Base-by-base conservation (phyloP, 2,888 invertebrate species). In the Oscheius myriophilus region DNA sequence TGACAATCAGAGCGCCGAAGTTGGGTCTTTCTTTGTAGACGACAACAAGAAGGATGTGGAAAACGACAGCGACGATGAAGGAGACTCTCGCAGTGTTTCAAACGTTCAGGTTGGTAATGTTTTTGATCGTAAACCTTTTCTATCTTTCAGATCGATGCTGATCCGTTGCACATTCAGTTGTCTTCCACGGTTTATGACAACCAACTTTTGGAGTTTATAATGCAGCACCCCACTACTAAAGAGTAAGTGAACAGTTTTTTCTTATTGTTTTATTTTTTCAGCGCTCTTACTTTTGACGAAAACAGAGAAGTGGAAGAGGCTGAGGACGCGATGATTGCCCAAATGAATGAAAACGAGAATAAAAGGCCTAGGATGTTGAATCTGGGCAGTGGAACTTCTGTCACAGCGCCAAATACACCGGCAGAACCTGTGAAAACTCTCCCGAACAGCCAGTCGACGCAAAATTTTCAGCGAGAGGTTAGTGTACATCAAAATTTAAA, bases 111-210 rank as follows among this genome's bases (percentile, higher is more conserved):
- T 72, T 51, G 0, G 39, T 45, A 14, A 51, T 51, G 14, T 1
- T 43, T 25, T n/a, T 54, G 9, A 46, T 14, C 16, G 39, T 0
- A 21, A 26, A 16, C 16, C 7, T 16, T 45, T 14, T 51, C 6
- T 51, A 18, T 4, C 3, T 77, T 78, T 21, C 71, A 82, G 66
- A 76, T 84, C 1, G 76, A 80, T 92, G 91, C 89, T 93, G 83
- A 85, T 59, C 84, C 85, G 0, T 67, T 68, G 39, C 79, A 81
- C 45, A 84, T 85, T 39, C 82, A 79, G 57, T 70, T 85, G n/a
- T 79, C 81, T n/a, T 69, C 80, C 16, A 75, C 74, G 14, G 69
- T 84, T 45, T 82, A 80, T 64, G 84, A 85, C 67, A 71, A 75
- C 42, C 72, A 80, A n/a, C 71, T 85, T 25, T 70, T 85, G 54